phyloP scores from a whole-genome alignment of 2,797 vertebrate species.

The Peromyscus attwateri region DNA sequence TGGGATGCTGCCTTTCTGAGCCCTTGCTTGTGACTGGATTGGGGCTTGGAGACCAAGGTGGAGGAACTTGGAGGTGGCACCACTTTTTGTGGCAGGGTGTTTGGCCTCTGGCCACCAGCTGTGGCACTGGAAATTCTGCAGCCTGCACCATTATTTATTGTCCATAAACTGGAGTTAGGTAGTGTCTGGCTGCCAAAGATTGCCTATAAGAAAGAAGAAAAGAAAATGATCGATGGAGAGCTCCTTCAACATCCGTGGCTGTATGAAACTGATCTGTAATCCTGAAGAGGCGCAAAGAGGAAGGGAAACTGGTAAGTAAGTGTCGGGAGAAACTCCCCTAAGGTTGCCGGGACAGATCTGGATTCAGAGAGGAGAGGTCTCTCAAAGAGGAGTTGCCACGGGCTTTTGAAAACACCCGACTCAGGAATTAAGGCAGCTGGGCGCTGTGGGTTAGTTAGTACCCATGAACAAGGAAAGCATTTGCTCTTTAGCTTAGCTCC shows the following conservation, averaged over 20 bases:
- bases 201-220: constrained; percentile 86
- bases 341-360: not conserved
- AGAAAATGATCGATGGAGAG: not conserved
- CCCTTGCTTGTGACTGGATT: constrained; percentile 88
- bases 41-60: constrained; percentile 87
- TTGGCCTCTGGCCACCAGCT: constrained; percentile 85
- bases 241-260: not conserved
- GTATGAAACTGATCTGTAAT: not conserved
- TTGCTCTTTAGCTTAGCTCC: not conserved
- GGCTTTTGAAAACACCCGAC: not conserved
- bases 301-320: not conserved
- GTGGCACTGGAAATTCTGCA: constrained; percentile 86
- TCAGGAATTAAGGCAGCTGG: not conserved
- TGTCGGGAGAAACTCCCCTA: not conserved
- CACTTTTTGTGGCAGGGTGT: constrained; percentile 85
- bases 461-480: not conserved
- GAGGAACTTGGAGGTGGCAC: constrained; percentile 84
- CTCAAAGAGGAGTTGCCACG: not conserved
- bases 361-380: not conserved
- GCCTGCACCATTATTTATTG: constrained; percentile 83
- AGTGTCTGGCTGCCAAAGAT: constrained; percentile 89
- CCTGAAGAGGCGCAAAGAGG: constrained; percentile 32
- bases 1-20: constrained; percentile 91
- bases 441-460: no score
- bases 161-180: constrained; percentile 81